Percentiles rank a stretch among this genome's conserved stretches.
phyloP scores from a whole-genome alignment of 2,888 invertebrate genomes.

The Tolmerus cingulatus region DNA sequence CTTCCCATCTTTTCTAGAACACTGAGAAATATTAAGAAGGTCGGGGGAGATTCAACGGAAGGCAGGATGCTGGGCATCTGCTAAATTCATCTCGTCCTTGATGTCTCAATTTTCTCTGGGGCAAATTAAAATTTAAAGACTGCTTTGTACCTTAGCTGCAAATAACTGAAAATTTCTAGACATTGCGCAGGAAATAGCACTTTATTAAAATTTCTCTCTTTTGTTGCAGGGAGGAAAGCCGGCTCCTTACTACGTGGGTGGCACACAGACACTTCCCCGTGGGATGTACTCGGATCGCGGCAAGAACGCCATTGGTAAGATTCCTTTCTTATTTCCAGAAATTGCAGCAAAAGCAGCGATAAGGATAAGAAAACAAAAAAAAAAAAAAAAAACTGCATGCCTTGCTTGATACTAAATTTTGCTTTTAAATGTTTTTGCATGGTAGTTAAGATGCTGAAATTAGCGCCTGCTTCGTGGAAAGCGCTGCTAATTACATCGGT shows the following conservation, averaged over 20 bases:
- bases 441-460: conserved; percentile 8
- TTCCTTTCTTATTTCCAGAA: not conserved
- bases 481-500: not conserved
- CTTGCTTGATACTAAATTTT: conserved; percentile 10
- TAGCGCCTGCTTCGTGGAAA: not conserved
- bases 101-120: not conserved
- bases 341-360: not conserved
- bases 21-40: not conserved
- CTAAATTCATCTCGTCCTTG: not conserved
- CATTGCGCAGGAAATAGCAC: not conserved
- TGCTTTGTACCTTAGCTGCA: not conserved
- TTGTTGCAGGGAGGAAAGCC: conserved; percentile 60
- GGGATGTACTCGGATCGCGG: conserved; percentile 65
- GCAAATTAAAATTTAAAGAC: not conserved
- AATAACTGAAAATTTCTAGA: not conserved
- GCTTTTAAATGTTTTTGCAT: not conserved
- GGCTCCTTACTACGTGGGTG: conserved; percentile 63
- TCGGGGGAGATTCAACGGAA: not conserved
- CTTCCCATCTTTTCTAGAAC: not conserved
- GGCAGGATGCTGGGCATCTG: not conserved
- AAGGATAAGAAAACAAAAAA: not conserved
- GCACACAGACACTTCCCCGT: conserved; percentile 62
- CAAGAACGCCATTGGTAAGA: conserved; percentile 62
- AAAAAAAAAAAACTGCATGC: not conserved
- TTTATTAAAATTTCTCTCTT: not conserved